These are phyloP conservation scores for Cololabis saira DNA, from an alignment of 2,113 vertebrate genomes.

Conservation along the genomic window DNA sequence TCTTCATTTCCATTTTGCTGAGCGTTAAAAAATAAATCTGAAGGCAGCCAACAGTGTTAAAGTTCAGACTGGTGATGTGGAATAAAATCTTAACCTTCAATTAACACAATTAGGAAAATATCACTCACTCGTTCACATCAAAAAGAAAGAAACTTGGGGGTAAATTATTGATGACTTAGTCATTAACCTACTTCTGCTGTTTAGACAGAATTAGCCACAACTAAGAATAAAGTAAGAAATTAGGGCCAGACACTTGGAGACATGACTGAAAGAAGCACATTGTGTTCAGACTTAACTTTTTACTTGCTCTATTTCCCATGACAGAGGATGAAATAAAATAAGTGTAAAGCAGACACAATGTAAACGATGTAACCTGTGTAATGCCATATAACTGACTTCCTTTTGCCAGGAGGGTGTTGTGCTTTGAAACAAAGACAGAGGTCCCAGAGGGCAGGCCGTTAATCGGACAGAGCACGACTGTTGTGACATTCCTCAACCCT, in stretches of 20 bases:
- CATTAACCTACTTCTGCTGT: conserved; percentile 67
- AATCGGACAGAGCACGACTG: conserved; percentile 45
- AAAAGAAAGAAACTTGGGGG: conserved; percentile 37
- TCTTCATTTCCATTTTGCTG: conserved; percentile 18
- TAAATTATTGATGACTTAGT: conserved; percentile 65
- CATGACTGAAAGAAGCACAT: conserved; percentile 22
- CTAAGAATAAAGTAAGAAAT: conserved; percentile 57
- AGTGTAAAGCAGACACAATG: neutral
- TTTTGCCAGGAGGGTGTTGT: conserved; percentile 19
- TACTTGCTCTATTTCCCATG: neutral
- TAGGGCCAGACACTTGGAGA: conserved; percentile 53
- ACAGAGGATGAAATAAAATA: neutral
- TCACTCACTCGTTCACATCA: neutral
- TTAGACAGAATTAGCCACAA: conserved; percentile 57
- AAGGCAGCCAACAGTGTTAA: neutral
- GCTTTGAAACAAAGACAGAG: conserved; percentile 29
- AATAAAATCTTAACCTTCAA: too few relatives aligned
- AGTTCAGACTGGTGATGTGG: too few relatives aligned
- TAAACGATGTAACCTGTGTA: neutral
- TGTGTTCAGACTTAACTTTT: conserved; percentile 29
- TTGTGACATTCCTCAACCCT: conserved; percentile 1
- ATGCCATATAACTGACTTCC: neutral
- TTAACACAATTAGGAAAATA: too few relatives aligned
- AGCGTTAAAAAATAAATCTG: conserved; percentile 6
- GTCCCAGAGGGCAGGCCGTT: conserved; percentile 58